Conservation (phyloP, 1,140 invertebrate species). For the Scylla paramamosain region DNA sequence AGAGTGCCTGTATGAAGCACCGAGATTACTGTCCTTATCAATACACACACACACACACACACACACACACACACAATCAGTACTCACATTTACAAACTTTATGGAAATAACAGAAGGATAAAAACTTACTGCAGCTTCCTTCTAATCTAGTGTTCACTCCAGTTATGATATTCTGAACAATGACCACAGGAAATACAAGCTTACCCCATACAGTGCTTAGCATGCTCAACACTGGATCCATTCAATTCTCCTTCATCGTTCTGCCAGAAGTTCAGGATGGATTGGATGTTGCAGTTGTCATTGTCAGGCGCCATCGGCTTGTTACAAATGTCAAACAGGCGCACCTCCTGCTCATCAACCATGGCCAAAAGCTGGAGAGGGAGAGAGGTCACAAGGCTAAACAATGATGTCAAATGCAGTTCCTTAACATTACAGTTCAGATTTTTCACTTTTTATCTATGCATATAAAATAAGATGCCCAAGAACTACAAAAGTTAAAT, state of each 20-base stretch:
- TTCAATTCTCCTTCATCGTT: slow-evolving; percentile 85
- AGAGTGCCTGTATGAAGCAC: no score
- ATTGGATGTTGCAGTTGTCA: slow-evolving; percentile 91
- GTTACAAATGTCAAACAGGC: slow-evolving; percentile 93
- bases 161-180: no score
- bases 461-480: no score
- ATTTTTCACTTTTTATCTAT: no score
- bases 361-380: slow-evolving; percentile 50
- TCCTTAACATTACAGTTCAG: slow-evolving; percentile 44
- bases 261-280: slow-evolving; percentile 94
- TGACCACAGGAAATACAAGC: slow-evolving; percentile 21
- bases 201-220: slow-evolving; percentile 71
- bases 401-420: slow-evolving; percentile 25
- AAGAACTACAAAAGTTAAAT: no score
- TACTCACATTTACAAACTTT: neutral
- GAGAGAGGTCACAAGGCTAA: neutral
- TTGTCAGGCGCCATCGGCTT: slow-evolving; percentile 87
- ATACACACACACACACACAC: neutral
- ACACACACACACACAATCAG: neutral
- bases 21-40: no score
- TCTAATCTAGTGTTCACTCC: no score
- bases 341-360: slow-evolving; percentile 81
- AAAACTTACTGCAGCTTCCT: no score
- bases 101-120: no score
- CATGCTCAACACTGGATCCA: slow-evolving; percentile 81